Percentiles rank a stretch among this genome's conserved stretches.
These are phyloP conservation scores for Spermophilus dauricus DNA, from an alignment of 2,113 vertebrate species.

Conservation along the genomic window DNA sequence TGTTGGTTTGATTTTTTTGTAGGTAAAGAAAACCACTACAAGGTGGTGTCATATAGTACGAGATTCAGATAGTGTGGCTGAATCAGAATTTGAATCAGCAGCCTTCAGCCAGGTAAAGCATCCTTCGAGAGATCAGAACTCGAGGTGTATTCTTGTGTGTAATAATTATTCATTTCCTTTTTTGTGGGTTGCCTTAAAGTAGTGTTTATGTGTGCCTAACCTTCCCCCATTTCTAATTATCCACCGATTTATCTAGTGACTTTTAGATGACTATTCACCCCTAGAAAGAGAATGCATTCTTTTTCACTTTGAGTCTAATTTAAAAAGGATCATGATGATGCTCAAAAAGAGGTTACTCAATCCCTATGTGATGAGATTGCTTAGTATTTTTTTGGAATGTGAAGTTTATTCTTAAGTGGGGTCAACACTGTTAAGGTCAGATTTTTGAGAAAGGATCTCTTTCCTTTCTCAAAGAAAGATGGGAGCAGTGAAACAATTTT, in stretches of 20 bases:
- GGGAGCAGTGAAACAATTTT: neutral
- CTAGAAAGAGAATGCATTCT: neutral
- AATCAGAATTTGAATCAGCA: slow-evolving; percentile 89
- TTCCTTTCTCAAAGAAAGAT: neutral
- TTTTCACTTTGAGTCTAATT: neutral
- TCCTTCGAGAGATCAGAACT: neutral
- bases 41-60: slow-evolving; percentile 75
- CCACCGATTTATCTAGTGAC: neutral
- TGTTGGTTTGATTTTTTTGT: slow-evolving; percentile 46
- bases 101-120: slow-evolving; percentile 87
- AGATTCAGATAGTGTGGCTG: slow-evolving; percentile 89
- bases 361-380: neutral
- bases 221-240: neutral
- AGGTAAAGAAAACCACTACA: slow-evolving; percentile 79
- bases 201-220: neutral
- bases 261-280: neutral
- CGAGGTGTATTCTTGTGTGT: neutral
- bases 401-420: slow-evolving; percentile 8
- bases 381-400: neutral
- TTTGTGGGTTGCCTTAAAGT: neutral
- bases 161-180: neutral
- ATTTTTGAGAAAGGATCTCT: neutral
- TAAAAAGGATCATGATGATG: neutral
- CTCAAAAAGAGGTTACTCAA: neutral
- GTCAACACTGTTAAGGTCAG: neutral